phyloP scores from a whole-genome alignment of 2,888 invertebrate genomes.

The Polyploca ridens region DNA sequence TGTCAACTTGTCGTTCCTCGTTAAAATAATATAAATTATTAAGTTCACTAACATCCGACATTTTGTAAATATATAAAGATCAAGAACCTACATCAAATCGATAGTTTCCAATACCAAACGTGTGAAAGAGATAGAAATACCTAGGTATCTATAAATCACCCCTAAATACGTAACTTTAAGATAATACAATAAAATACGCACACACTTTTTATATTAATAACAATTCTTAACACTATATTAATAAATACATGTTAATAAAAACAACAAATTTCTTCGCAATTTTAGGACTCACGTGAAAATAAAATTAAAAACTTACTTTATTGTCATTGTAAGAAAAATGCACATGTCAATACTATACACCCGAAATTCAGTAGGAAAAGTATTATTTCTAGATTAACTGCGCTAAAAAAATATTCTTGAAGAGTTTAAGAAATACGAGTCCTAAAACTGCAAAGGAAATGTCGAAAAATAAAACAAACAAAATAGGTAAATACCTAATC shows the following conservation, averaged over 20 bases:
- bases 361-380: too few relatives aligned
- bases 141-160: conserved; percentile 46
- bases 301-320: background rate
- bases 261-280: conserved; percentile 43
- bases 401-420: too few relatives aligned
- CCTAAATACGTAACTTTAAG: conserved; percentile 48
- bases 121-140: conserved; percentile 57
- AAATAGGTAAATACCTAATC: conserved; percentile 1
- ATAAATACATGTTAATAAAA: conserved; percentile 55
- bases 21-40: background rate
- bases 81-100: conserved; percentile 53
- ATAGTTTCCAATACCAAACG: conserved; percentile 50
- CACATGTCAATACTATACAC: too few relatives aligned
- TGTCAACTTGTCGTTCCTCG: background rate
- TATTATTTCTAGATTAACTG: too few relatives aligned
- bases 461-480: background rate
- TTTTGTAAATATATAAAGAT: conserved; percentile 37
- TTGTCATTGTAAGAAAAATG: background rate
- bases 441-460: background rate
- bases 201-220: conserved; percentile 60
- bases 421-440: background rate
- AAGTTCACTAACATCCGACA: conserved; percentile 38
- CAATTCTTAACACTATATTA: conserved; percentile 58
- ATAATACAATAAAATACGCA: conserved; percentile 59
- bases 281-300: conserved; percentile 26